phyloP scores from a whole-genome alignment of 2,797 vertebrate genomes.

The Urocyon cinereoargenteus region DNA sequence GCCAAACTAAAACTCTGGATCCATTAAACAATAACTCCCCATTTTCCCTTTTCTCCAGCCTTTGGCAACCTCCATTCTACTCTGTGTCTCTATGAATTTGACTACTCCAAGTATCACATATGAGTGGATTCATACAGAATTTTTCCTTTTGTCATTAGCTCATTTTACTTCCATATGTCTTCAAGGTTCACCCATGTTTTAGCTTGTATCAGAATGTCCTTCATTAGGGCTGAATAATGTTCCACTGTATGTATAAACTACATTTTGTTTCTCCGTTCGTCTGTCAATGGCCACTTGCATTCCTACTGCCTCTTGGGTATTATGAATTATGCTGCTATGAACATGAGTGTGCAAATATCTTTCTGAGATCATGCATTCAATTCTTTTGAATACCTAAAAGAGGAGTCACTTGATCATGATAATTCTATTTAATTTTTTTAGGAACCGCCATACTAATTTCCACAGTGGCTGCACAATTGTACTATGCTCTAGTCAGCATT shows the following conservation, averaged over 20 bases:
- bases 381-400: neutral
- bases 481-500: neutral
- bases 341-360: neutral
- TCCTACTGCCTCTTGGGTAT: neutral
- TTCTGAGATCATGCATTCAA: neutral
- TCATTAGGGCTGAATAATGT: neutral
- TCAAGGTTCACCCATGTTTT: neutral
- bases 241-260: neutral
- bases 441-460: neutral
- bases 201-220: neutral
- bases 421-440: conserved; percentile 6
- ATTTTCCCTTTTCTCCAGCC: neutral
- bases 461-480: neutral
- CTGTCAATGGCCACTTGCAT: neutral
- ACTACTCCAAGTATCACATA: neutral
- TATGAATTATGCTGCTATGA: neutral
- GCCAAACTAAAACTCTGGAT: neutral
- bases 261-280: neutral
- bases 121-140: neutral
- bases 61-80: neutral
- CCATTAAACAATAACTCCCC: neutral
- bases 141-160: neutral
- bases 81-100: neutral
- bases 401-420: neutral
- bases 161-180: neutral